Evolutionary conservation across 2,888 invertebrate genomes (phyloP), one percentile per base, ranked within the genome.

Genomic region (Aphidoletes aphidimyza): DNA sequence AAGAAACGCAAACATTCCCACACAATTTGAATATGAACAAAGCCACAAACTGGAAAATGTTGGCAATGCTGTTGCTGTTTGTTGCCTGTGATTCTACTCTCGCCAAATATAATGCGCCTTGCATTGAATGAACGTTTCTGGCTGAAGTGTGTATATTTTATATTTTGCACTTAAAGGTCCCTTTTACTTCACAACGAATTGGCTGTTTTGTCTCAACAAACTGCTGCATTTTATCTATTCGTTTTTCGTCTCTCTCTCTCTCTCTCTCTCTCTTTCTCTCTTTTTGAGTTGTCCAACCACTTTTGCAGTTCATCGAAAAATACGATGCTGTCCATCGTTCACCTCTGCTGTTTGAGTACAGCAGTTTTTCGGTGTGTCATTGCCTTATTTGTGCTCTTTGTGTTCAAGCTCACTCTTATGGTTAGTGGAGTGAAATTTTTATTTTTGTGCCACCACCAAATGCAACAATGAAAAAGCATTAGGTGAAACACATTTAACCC

Each of bases 391-490:
- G 69, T 69, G 69, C 30, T 26, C 3, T 69, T 30, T 69, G 26
- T 69, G 69, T 69, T 9, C 14, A 42, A 9, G 69, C 14, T 69
- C 69, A 69, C 3, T 11, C 34, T 69, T 69, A 1, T 69, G 69
- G 69, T 69, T 69, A 69, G 69, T 14, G 30, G n/a, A 69, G 69
- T 30, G 69, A 69, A 69, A 30, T 69, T 69, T 69, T 69, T 69
- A 14, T 26, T 22, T 54, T 14, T 54, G 22, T 22, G 19, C 47
- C 54, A 26, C 22, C 14, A 26, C 26, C 22, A n/a, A 69, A 69
- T 69, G 69, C 69, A 69, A 69, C 69, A 69, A 69, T 69, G 69
- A 69, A 69, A 69, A 69, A 69, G 69, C 69, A 30, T 69, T 69
- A 69, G 69, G 69, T 54, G 54, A 69, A 69, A 34, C 69, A 34